Evolutionary conservation across 2,797 vertebrate genomes (phyloP).

Genomic region (Mionectes olivaceus): DNA sequence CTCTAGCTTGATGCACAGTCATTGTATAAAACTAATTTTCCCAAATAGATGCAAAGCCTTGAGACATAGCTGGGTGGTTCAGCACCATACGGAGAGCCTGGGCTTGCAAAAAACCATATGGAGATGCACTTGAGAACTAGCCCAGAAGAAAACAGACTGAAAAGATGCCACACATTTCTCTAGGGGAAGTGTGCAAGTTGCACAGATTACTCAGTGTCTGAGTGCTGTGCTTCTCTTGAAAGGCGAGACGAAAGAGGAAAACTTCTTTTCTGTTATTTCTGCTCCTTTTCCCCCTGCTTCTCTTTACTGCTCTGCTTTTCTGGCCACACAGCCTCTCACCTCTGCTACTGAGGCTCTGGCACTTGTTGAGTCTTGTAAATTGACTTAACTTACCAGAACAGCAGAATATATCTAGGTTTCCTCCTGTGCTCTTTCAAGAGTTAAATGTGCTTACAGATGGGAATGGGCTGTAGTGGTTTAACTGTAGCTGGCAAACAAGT

Average conservation of each 20-base stretch:
- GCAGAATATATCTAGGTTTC: slow-evolving; percentile 4
- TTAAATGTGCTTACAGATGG: slow-evolving; percentile 26
- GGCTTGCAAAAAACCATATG: neutral
- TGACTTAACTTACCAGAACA: neutral
- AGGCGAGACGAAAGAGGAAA: neutral
- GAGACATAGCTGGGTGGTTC: neutral
- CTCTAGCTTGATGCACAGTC: neutral
- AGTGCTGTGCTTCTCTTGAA: neutral
- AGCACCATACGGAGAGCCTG: neutral
- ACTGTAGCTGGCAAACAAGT: neutral
- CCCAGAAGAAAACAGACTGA: slow-evolving; percentile 13
- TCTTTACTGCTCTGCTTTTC: neutral
- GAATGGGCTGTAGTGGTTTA: neutral
- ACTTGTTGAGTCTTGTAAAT: slow-evolving; percentile 16
- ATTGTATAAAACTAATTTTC: neutral
- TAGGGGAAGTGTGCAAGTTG: neutral
- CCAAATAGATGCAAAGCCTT: neutral
- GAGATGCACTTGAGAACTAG: neutral
- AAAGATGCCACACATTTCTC: neutral
- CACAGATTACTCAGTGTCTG: neutral
- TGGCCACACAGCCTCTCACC: neutral
- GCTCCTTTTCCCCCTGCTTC: neutral
- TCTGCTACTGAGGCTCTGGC: neutral
- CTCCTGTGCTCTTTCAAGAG: slow-evolving; percentile 30
- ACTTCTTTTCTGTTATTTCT: neutral